Conservation (phyloP, 2,797 vertebrate species). For the Malurus leucopterus region DNA sequence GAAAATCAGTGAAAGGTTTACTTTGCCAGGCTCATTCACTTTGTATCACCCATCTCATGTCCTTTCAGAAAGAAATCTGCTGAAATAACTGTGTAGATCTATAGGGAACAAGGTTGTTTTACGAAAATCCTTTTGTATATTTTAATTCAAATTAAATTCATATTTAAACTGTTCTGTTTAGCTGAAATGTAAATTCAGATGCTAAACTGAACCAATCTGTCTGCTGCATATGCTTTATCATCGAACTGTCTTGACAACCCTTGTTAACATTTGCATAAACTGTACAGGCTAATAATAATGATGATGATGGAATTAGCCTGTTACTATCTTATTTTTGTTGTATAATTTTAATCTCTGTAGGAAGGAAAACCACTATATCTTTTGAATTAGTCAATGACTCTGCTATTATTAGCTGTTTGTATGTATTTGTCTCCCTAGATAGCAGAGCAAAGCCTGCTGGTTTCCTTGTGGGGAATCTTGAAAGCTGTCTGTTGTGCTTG, state of each 20-base stretch:
- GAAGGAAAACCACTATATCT: constrained; percentile 1
- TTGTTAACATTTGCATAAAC: constrained; percentile 40
- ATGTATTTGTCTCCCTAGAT: constrained; percentile 8
- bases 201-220: constrained; percentile 31
- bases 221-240: constrained; percentile 29
- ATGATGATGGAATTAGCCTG: constrained; percentile 8
- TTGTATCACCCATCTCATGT: neutral
- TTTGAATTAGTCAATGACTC: constrained; percentile 25
- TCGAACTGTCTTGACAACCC: constrained; percentile 29
- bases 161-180: constrained; percentile 23
- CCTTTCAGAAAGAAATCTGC: neutral
- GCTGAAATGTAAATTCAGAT: constrained; percentile 37
- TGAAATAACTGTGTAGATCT: neutral
- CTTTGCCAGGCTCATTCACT: neutral
- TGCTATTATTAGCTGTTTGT: constrained; percentile 37
- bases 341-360: constrained; percentile 37
- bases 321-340: constrained; percentile 25
- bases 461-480: neutral
- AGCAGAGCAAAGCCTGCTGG: neutral
- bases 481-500: neutral
- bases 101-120: neutral
- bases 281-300: constrained; percentile 36
- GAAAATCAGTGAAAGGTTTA: neutral
- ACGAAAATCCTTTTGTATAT: neutral
- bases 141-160: constrained; percentile 38